phyloP scores from a whole-genome alignment of 2,113 vertebrate species.

The Phaethornis superciliosus region DNA sequence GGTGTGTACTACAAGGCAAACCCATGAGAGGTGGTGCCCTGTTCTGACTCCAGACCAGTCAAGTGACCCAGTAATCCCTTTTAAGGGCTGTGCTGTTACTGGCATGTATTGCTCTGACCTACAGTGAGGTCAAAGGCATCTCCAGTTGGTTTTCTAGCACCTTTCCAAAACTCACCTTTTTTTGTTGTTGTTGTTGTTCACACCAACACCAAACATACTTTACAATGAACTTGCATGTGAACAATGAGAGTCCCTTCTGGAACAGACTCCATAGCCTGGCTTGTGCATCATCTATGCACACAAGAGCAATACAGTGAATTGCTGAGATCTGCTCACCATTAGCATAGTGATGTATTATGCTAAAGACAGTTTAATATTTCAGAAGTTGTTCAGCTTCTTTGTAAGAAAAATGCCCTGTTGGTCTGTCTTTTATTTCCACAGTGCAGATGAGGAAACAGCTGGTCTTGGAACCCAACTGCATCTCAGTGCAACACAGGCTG shows the following conservation, averaged over 20 bases:
- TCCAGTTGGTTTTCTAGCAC: not conserved
- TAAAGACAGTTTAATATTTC: not conserved
- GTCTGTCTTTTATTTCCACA: not conserved
- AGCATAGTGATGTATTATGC: not conserved
- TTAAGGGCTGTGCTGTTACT: not conserved
- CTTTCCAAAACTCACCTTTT: not conserved
- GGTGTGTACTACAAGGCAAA: not conserved
- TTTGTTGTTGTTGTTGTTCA: not conserved
- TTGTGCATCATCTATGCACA: not conserved
- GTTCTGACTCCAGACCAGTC: not conserved
- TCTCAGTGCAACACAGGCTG: not conserved
- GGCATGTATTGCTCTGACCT: not conserved
- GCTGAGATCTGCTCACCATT: not conserved
- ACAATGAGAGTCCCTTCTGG: not conserved
- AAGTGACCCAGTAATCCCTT: not conserved
- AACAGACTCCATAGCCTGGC: not conserved
- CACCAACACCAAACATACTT: not conserved
- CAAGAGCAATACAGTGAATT: not conserved
- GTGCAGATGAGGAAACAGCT: not conserved
- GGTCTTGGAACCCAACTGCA: not conserved
- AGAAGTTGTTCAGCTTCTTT: not conserved
- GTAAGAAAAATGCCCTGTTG: not conserved
- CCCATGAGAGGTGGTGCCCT: too few relatives aligned
- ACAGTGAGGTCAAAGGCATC: not conserved
- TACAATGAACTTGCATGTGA: not conserved